Conservation (phyloP, 2,113 vertebrate genomes). For the Oxyura jamaicensis region DNA sequence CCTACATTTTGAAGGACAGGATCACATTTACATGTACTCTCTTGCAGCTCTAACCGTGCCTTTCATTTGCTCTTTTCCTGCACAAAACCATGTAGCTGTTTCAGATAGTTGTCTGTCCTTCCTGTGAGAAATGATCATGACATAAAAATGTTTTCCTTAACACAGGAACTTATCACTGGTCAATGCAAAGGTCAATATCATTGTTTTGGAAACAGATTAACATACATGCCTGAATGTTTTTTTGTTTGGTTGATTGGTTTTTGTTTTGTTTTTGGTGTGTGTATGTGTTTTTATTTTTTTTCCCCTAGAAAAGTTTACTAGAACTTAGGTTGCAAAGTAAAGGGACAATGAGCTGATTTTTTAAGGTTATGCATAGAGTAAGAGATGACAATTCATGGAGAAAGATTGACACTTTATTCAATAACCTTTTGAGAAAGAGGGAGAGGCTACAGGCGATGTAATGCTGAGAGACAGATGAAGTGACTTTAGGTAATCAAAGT, state of each 20-base stretch:
- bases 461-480: constrained; percentile 68
- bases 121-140: not conserved
- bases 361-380: not conserved
- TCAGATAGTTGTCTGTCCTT: not conserved
- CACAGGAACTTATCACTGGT: not conserved
- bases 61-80: not conserved
- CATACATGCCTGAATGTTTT: not conserved
- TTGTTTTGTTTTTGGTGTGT: too few relatives aligned
- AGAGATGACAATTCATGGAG: not conserved
- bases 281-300: not conserved
- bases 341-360: not conserved
- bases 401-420: constrained; percentile 32
- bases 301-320: not conserved
- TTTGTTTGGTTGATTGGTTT: not conserved
- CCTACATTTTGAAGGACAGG: not conserved
- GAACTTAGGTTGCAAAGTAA: not conserved
- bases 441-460: constrained; percentile 19
- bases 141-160: not conserved
- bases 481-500: constrained; percentile 69
- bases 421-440: constrained; percentile 45
- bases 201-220: not conserved
- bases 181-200: not conserved
- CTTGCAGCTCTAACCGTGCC: not conserved
- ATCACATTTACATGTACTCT: not conserved
- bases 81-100: not conserved